Percentiles rank a stretch among this genome's conserved stretches.
Conservation (phyloP, 2,113 vertebrate genomes). For the Sinocyclocheilus rhinocerous region DNA sequence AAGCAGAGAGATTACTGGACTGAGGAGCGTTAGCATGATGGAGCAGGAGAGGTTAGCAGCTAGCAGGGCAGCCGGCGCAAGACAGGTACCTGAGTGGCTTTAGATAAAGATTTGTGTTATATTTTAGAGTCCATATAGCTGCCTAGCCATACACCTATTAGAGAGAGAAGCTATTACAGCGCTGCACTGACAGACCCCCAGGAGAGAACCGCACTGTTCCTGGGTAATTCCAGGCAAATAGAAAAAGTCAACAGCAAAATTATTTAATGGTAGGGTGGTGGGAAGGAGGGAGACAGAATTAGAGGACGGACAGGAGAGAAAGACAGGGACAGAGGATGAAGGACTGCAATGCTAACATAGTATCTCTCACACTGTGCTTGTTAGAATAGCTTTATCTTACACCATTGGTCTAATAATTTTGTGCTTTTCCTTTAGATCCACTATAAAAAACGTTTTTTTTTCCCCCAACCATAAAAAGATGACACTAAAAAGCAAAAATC, state of each 20-base stretch:
- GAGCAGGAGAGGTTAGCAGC: constrained; percentile 45
- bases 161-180: constrained; percentile 74
- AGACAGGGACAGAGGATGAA: constrained; percentile 16
- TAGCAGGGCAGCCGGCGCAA: constrained; percentile 34
- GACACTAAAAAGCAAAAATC: neutral
- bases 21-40: constrained; percentile 44
- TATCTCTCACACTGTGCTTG: constrained; percentile 40
- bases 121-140: constrained; percentile 83
- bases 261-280: constrained; percentile 74
- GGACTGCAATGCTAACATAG: constrained; percentile 54
- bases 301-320: neutral
- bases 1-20: constrained; percentile 46
- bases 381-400: neutral
- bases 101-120: constrained; percentile 86
- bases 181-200: constrained; percentile 71
- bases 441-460: neutral
- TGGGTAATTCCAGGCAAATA: constrained; percentile 83
- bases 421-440: constrained; percentile 49
- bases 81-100: constrained; percentile 74
- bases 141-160: constrained; percentile 80
- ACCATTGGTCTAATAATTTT: constrained; percentile 39
- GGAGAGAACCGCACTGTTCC: constrained; percentile 79
- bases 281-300: neutral
- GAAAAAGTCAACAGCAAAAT: constrained; percentile 75
- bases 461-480: neutral